phyloP scores from a whole-genome alignment of 1,140 invertebrate genomes.

The Zaprionus vittiger region DNA sequence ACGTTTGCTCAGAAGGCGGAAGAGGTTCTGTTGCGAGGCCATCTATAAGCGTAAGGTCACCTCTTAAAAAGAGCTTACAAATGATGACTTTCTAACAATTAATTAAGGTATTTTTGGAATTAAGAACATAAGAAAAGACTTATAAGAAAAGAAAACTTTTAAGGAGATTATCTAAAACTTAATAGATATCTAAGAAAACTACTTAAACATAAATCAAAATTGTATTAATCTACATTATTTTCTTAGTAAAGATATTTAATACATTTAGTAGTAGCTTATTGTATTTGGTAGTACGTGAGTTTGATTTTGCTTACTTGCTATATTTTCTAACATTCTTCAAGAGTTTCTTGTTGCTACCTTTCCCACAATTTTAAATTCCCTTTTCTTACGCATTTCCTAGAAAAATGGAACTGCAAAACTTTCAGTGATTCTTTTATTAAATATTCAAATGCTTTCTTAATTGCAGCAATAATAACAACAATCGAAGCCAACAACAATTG shows the following conservation, averaged over 20 bases:
- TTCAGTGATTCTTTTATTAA: constrained; percentile 18
- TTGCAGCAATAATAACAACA: constrained; percentile 26
- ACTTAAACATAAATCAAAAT: neutral
- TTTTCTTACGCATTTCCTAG: neutral
- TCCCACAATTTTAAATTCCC: neutral
- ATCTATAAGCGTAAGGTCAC: neutral
- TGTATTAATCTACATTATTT: too few relatives aligned
- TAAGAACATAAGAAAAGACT: neutral
- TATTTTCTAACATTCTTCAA: neutral
- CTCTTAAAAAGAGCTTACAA: neutral
- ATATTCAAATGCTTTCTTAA: constrained; percentile 34
- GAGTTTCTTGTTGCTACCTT: neutral
- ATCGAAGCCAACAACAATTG: constrained; percentile 8
- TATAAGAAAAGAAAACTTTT: too few relatives aligned
- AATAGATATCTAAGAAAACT: neutral
- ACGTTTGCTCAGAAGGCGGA: neutral
- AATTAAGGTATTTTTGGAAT: neutral
- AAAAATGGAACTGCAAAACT: neutral
- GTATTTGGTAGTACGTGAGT: too few relatives aligned
- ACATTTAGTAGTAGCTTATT: too few relatives aligned
- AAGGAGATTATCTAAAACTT: neutral
- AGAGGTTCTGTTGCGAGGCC: neutral
- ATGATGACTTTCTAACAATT: neutral
- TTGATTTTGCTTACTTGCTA: too few relatives aligned
- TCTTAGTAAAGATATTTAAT: too few relatives aligned